Evolutionary conservation across 2,113 vertebrate species (phyloP).

Genomic region (Machaerirhynchus nigripectus): DNA sequence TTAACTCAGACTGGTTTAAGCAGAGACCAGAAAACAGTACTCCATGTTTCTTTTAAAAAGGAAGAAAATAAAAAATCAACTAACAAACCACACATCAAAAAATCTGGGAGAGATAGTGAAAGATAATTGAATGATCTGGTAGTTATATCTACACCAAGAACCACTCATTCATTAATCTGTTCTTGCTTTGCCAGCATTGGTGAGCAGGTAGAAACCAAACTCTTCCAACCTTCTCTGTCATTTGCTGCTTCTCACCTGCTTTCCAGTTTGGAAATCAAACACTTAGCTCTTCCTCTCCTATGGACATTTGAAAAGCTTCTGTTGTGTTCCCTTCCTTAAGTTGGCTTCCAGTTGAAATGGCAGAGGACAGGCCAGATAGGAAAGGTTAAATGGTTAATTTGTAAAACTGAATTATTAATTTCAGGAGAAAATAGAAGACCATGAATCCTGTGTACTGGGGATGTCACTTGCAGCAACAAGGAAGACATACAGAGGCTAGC

Average conservation of each 20-base stretch:
- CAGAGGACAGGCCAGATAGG: not conserved
- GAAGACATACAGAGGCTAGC: not conserved
- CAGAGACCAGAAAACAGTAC: not conserved
- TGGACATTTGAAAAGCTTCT: not conserved
- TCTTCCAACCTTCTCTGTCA: not conserved
- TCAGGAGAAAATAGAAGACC: not conserved
- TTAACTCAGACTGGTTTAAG: not conserved
- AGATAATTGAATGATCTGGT: slow-evolving; percentile 5
- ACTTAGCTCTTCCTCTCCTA: not conserved
- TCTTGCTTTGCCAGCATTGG: not conserved
- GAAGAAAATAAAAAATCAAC: not conserved
- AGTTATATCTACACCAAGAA: not conserved
- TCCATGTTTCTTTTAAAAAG: not conserved
- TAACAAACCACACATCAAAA: not conserved
- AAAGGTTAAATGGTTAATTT: not conserved
- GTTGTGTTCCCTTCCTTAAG: not conserved
- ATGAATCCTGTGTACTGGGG: not conserved
- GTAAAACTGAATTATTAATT: not conserved
- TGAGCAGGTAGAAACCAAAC: not conserved
- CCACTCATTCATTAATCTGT: not conserved
- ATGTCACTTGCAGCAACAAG: not conserved
- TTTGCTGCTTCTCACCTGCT: not conserved
- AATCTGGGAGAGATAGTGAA: not conserved
- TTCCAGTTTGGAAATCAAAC: not conserved
- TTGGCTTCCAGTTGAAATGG: not conserved